A percentile compares a stretch with the other conserved stretches of the same genome.
Conservation (phyloP, 2,113 vertebrate genomes). For the Sylvietta virens region DNA sequence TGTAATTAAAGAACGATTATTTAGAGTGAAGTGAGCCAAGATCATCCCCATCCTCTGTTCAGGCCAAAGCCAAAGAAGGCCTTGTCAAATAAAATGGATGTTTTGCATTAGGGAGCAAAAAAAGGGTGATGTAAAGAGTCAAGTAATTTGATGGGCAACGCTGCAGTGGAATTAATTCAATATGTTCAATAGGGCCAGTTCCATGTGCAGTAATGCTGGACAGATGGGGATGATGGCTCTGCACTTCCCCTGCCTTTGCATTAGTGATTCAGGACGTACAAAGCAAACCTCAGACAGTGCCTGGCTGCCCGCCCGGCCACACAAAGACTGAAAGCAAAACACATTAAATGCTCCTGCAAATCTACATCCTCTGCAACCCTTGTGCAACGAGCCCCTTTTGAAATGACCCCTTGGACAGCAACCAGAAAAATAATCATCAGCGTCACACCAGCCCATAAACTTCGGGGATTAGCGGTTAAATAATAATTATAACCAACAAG, state of each 20-base stretch:
- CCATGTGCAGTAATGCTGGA: constrained; percentile 23
- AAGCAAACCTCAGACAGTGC: constrained; percentile 44
- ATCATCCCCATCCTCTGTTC: constrained; percentile 73
- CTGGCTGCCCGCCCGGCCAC: constrained; percentile 32
- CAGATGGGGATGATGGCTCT: constrained; percentile 47
- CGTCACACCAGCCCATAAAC: neutral
- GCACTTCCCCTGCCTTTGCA: constrained; percentile 28
- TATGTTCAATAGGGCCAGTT: constrained; percentile 59
- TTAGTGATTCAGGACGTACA: constrained; percentile 35
- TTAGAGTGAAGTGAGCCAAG: constrained; percentile 76
- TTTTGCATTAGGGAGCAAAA: constrained; percentile 69
- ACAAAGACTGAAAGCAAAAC: constrained; percentile 24
- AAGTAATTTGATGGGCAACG: constrained; percentile 49
- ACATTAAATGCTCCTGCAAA: constrained; percentile 33
- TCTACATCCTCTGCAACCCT: neutral
- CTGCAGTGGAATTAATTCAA: constrained; percentile 50
- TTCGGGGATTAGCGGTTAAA: constrained; percentile 2
- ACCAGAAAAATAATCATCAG: constrained; percentile 26
- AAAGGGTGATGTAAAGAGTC: constrained; percentile 37
- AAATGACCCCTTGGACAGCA: constrained; percentile 26
- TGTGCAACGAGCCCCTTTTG: neutral
- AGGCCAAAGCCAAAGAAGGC: constrained; percentile 70
- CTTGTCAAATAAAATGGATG: constrained; percentile 80
- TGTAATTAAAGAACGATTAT: constrained; percentile 88
- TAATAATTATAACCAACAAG: neutral